Conservation (phyloP, 2,888 invertebrate species). For the Steinernema carpocapsae region DNA sequence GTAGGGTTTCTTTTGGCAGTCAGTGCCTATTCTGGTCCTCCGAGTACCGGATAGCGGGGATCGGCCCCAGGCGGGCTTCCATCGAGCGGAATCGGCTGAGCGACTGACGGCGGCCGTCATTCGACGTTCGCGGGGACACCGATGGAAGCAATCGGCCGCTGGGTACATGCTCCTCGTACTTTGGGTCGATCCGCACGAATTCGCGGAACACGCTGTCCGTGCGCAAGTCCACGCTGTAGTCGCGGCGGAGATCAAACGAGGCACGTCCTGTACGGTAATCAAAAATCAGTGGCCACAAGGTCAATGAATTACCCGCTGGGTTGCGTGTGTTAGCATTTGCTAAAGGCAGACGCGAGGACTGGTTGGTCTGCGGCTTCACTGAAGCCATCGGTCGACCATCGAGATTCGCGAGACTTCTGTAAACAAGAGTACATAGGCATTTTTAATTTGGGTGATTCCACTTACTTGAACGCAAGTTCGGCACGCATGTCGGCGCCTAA, state of each 20-base stretch:
- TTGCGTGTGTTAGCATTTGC: not conserved
- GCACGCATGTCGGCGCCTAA: not conserved
- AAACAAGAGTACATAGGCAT: not conserved
- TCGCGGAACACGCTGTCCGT: slow-evolving; percentile 44
- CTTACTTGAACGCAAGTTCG: slow-evolving; percentile 5
- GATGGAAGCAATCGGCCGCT: slow-evolving; percentile 14
- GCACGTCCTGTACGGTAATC: slow-evolving; percentile 11
- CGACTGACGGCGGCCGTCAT: not conserved
- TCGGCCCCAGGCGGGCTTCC: not conserved
- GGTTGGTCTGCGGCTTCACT: slow-evolving; percentile 1
- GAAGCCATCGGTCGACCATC: slow-evolving; percentile 18
- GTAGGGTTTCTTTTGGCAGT: not conserved
- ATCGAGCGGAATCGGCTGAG: slow-evolving; percentile 1
- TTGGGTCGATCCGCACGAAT: slow-evolving; percentile 44
- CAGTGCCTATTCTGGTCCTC: slow-evolving; percentile 10
- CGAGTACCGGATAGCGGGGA: slow-evolving; percentile 12
- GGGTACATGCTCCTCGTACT: slow-evolving; percentile 34
- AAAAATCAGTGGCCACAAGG: not conserved
- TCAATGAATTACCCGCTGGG: too few species aligned
- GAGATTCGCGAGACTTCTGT: slow-evolving; percentile 5
- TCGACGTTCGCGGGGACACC: not conserved
- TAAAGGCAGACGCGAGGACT: not conserved
- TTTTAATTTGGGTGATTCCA: not conserved
- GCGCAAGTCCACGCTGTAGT: slow-evolving; percentile 43
- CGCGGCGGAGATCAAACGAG: slow-evolving; percentile 42